Evolutionary conservation across 2,797 vertebrate species (phyloP).

Genomic region (Falco berigora): DNA sequence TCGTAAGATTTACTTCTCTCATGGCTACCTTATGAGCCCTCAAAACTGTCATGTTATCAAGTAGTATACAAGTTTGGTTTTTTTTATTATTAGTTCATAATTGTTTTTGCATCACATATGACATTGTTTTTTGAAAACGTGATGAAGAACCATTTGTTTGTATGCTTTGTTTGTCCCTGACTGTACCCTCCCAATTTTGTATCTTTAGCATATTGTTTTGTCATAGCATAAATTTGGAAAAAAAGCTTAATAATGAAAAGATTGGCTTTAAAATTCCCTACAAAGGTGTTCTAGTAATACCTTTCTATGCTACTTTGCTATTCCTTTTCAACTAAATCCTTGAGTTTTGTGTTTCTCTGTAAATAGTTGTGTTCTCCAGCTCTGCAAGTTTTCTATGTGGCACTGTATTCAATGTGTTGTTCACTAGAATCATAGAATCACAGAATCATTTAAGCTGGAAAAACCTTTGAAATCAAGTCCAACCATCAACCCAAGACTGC

Average conservation of each 20-base stretch:
- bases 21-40: background rate
- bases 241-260: background rate
- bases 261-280: background rate
- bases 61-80: background rate
- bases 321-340: background rate
- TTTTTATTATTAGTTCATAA: background rate
- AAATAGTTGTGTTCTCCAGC: background rate
- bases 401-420: background rate
- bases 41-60: background rate
- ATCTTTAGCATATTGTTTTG: background rate
- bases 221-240: background rate
- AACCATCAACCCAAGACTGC: no score
- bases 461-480: no score
- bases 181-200: background rate
- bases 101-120: background rate
- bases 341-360: background rate
- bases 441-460: no score
- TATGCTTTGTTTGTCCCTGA: background rate
- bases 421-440: background rate
- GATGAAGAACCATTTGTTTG: background rate
- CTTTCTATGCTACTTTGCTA: background rate
- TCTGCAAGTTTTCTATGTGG: background rate
- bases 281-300: background rate
- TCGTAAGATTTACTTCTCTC: background rate
- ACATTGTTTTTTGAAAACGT: background rate